Percentiles rank a stretch among this genome's conserved stretches.
These are phyloP conservation scores for Manis pentadactyla DNA, from an alignment of 2,797 vertebrate species.

Conservation along the genomic window DNA sequence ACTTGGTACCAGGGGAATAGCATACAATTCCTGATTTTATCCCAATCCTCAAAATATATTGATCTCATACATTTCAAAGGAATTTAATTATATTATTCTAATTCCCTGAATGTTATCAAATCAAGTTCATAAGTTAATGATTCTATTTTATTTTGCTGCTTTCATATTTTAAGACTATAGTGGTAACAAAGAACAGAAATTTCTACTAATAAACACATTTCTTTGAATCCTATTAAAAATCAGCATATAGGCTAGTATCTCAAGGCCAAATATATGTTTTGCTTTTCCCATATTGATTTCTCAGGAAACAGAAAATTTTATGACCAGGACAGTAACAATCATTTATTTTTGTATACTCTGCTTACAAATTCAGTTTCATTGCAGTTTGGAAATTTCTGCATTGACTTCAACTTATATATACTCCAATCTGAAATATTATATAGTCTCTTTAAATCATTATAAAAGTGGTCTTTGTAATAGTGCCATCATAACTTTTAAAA, in stretches of 20 bases:
- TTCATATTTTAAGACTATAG: constrained; percentile 42
- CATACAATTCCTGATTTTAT: not conserved
- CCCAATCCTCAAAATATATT: not conserved
- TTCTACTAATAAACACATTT: not conserved
- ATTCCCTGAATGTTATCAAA: not conserved
- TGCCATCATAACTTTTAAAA: not conserved
- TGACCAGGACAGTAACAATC: not conserved
- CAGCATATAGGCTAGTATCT: not conserved
- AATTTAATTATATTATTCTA: constrained; percentile 65
- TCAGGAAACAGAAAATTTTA: not conserved
- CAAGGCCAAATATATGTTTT: not conserved
- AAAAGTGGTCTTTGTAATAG: not conserved
- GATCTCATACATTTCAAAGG: not conserved
- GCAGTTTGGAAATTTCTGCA: not conserved
- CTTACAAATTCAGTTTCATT: not conserved
- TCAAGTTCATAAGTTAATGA: constrained; percentile 32
- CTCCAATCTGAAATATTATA: not conserved
- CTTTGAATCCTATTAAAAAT: not conserved
- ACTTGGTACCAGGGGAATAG: not conserved
- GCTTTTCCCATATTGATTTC: not conserved
- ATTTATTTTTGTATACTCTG: not conserved
- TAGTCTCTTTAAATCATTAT: not conserved
- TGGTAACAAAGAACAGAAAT: not conserved
- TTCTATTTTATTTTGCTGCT: constrained; percentile 2
- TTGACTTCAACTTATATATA: not conserved